Evolutionary conservation across 2,888 invertebrate species (phyloP), one percentile per base, ranked within the genome.

Genomic region (Augochlorella aurata): DNA sequence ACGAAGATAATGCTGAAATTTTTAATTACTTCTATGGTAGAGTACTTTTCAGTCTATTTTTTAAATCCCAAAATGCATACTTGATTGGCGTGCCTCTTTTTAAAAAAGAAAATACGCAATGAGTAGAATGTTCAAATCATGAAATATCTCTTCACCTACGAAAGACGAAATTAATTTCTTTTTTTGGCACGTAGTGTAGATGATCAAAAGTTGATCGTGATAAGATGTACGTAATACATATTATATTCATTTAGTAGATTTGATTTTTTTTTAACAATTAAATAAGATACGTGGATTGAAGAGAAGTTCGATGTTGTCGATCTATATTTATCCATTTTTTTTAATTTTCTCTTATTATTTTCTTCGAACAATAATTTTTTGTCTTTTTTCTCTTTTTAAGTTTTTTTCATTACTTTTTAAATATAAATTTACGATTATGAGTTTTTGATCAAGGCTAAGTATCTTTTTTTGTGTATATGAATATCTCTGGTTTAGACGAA

Each of bases 301-400:
- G 54, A 44, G 38, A 77, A 69, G 9, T 50, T 70, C 49, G 52
- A 71, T 63, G 58, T 52, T 68, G 81, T 76, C 47, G 49, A 66
- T 90, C 86, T 82, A 85, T 84, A 89, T 85, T 84, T 88, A 89
- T 74, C 83, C 61, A 74, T 85, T 84, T 80, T 85, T 81, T 83
- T 83, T 81, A 73, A 79, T 58, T 82, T 82, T 81, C 68, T 45
- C 49, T 52, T 50, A 38, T n/a, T 63, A 58, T 70, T 58, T 71
- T 12, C 47, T 65, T 68, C 61, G n/a, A 67, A 67, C 44, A 70
- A 82, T n/a, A 24, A 52, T 82, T 74, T 70, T 29, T 61, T 63
- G 74, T 76, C 76, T 84, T 44, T 61, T 81, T 76, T 77, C 58
- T 77, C 80, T 86, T 88, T 79, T 72, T 67, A 44, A 66, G 29